Conservation (phyloP, 2,888 invertebrate species). For the Lasioglossum villosulum region DNA sequence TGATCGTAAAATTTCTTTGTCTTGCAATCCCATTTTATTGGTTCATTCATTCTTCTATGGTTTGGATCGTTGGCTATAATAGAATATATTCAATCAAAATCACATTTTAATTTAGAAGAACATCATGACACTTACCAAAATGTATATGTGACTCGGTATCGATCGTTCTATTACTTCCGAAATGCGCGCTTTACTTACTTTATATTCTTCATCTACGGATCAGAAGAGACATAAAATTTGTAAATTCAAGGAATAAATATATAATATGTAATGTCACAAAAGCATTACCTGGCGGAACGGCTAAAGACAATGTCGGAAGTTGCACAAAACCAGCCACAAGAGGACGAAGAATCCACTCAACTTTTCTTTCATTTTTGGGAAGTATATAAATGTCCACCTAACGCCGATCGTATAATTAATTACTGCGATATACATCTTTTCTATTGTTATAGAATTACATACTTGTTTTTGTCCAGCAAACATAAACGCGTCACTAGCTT, state of each 20-base stretch:
- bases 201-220: slow-evolving; percentile 80
- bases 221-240: slow-evolving; percentile 64
- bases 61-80: slow-evolving; percentile 80
- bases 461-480: slow-evolving; percentile 97
- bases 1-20: slow-evolving; percentile 27
- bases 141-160: slow-evolving; percentile 88
- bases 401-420: slow-evolving; percentile 12
- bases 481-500: slow-evolving; percentile 96
- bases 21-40: not conserved
- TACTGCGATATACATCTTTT: not conserved
- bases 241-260: slow-evolving; percentile 7
- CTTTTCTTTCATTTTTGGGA: slow-evolving; percentile 87
- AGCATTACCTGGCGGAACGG: slow-evolving; percentile 82
- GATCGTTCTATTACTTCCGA: slow-evolving; percentile 87
- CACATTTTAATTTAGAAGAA: not conserved
- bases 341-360: slow-evolving; percentile 93
- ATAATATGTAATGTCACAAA: not conserved
- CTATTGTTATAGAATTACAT: slow-evolving; percentile 37
- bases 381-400: slow-evolving; percentile 85
- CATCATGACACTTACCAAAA: slow-evolving; percentile 86
- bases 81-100: slow-evolving; percentile 27
- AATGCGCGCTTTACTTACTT: slow-evolving; percentile 85
- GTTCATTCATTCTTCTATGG: slow-evolving; percentile 73
- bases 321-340: slow-evolving; percentile 87
- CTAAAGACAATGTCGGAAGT: slow-evolving; percentile 86